A percentile compares a stretch with the other conserved stretches of the same genome.
These are phyloP conservation scores for Beroe ovata DNA, from an alignment of 37 sponge, comb jelly and placozoan species.

Conservation along the genomic window DNA sequence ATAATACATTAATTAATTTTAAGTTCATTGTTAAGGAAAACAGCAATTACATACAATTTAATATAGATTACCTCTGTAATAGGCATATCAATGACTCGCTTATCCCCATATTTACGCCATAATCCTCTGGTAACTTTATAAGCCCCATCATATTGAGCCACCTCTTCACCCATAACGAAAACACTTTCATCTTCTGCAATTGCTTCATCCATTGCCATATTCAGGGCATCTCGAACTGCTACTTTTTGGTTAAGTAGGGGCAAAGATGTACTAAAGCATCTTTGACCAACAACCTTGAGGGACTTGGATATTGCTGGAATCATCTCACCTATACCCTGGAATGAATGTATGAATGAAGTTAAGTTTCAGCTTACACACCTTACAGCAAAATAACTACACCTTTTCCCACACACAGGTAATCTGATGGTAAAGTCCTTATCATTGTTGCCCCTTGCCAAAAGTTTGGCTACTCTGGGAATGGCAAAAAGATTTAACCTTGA, in stretches of 20 bases:
- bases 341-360: too few species aligned
- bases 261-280: slow-evolving; percentile 29
- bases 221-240: slow-evolving; percentile 89
- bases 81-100: slow-evolving; percentile 90
- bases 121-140: slow-evolving; percentile 81
- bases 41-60: too few species aligned
- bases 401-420: too few species aligned
- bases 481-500: too few species aligned
- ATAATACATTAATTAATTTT: background rate
- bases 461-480: too few species aligned
- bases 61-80: slow-evolving; percentile 74
- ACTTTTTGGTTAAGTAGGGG: slow-evolving; percentile 22
- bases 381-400: too few species aligned
- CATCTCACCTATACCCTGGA: background rate
- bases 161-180: slow-evolving; percentile 97
- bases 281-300: background rate
- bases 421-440: too few species aligned
- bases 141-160: slow-evolving; percentile 94
- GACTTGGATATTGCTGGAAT: slow-evolving; percentile 7
- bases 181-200: slow-evolving; percentile 79
- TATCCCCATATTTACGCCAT: slow-evolving; percentile 76
- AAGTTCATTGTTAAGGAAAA: too few species aligned
- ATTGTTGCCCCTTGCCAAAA: too few species aligned
- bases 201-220: slow-evolving; percentile 94
- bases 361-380: too few species aligned